phyloP scores from a whole-genome alignment of 2,113 vertebrate genomes.

The Bungarus multicinctus region DNA sequence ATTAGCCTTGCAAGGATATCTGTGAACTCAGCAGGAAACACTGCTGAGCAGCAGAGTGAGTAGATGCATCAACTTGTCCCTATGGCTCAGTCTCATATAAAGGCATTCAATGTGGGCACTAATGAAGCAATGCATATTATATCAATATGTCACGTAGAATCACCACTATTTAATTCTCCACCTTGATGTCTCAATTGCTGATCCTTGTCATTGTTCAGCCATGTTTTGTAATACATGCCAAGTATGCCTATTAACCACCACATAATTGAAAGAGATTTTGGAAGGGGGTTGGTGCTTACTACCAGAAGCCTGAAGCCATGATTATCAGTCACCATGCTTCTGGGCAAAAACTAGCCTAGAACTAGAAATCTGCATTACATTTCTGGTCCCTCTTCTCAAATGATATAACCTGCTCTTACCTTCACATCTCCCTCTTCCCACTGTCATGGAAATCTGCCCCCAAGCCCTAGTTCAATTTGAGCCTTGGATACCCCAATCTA shows the following conservation, averaged over 20 bases:
- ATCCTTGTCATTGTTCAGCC: background rate
- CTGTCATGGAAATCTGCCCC: background rate
- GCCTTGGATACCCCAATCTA: background rate
- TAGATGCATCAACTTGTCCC: background rate
- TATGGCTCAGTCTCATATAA: background rate
- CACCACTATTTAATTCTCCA: background rate
- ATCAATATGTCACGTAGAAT: background rate
- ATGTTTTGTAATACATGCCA: background rate
- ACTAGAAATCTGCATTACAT: background rate
- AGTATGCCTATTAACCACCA: background rate
- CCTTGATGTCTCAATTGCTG: background rate
- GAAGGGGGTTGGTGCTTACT: background rate
- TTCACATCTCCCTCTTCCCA: background rate
- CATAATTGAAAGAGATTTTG: background rate
- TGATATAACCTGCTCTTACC: background rate
- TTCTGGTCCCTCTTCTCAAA: background rate
- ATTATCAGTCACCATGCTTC: background rate
- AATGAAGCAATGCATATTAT: background rate
- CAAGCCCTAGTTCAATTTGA: background rate
- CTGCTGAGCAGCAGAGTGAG: background rate
- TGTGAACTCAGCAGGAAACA: background rate
- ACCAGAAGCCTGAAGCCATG: background rate
- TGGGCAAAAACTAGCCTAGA: background rate
- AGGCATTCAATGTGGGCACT: background rate
- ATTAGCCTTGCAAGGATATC: background rate